Percentiles rank a stretch among this genome's conserved stretches.
These are phyloP conservation scores for Morone chrysops DNA, from an alignment of 2,113 vertebrate species.

Conservation along the genomic window DNA sequence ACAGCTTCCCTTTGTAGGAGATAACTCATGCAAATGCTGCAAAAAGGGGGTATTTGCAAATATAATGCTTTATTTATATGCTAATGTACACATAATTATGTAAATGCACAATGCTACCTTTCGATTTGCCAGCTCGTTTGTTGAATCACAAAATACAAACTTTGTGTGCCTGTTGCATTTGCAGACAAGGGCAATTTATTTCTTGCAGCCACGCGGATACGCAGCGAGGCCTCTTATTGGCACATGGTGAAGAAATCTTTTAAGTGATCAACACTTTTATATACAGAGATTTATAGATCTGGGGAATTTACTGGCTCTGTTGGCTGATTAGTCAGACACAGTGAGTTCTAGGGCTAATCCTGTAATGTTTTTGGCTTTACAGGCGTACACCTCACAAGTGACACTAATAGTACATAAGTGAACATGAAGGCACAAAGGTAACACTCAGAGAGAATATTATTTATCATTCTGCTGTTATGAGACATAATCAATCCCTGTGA, in stretches of 20 bases:
- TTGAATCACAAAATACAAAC: constrained; percentile 69
- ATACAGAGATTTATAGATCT: constrained; percentile 51
- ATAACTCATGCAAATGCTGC: constrained; percentile 68
- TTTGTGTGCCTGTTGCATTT: constrained; percentile 53
- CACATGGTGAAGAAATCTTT: constrained; percentile 39
- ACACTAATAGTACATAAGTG: constrained; percentile 42
- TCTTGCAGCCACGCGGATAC: constrained; percentile 16
- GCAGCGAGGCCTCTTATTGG: constrained; percentile 46
- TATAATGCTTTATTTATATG: constrained; percentile 81
- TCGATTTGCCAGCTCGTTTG: constrained; percentile 67
- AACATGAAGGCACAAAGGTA: constrained; percentile 21
- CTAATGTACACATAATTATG: constrained; percentile 81
- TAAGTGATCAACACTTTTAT: constrained; percentile 67
- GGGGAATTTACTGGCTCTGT: constrained; percentile 33
- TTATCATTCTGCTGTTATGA: neutral
- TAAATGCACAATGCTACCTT: constrained; percentile 73
- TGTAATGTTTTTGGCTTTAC: constrained; percentile 38
- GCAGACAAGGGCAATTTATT: constrained; percentile 46
- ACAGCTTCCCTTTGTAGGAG: constrained; percentile 67
- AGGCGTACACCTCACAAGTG: constrained; percentile 8
- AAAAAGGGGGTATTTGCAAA: constrained; percentile 66
- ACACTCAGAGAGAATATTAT: constrained; percentile 18
- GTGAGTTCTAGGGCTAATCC: constrained; percentile 26
- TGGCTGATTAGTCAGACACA: constrained; percentile 49
- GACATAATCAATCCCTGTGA: constrained; percentile 11